A percentile compares a stretch with the other conserved stretches of the same genome.
phyloP scores from a whole-genome alignment of 2,113 vertebrate genomes.

The Psilopogon haemacephalus region DNA sequence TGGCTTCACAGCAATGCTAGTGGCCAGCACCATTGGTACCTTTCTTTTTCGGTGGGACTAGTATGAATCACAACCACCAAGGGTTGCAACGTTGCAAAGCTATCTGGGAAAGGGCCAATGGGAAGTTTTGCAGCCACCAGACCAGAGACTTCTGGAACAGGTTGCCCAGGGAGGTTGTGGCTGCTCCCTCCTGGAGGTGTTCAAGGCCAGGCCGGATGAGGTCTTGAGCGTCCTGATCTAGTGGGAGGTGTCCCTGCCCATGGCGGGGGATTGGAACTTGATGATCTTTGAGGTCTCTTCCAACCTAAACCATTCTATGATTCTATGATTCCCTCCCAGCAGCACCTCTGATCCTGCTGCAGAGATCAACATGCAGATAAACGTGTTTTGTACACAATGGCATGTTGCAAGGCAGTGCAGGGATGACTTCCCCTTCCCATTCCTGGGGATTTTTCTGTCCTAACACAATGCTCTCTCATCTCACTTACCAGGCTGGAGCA shows the following conservation, averaged over 20 bases:
- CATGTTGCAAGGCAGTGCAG: background rate
- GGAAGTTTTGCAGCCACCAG: background rate
- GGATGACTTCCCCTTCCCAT: background rate
- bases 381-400: background rate
- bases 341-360: background rate
- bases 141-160: accelerated
- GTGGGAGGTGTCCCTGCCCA: too few relatives aligned
- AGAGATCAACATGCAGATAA: background rate
- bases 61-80: background rate
- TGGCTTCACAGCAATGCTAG: background rate
- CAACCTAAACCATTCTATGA: too few relatives aligned
- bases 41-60: background rate
- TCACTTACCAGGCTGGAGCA: background rate
- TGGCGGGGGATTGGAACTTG: too few relatives aligned
- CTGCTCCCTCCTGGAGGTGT: too few relatives aligned
- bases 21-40: background rate
- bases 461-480: background rate
- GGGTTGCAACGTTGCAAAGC: accelerated
- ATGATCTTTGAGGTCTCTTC: too few relatives aligned
- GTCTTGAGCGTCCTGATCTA: too few relatives aligned
- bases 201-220: too few relatives aligned
- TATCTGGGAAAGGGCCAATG: background rate
- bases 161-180: too few relatives aligned
- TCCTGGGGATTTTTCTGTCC: background rate
- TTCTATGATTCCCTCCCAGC: background rate